Base-by-base conservation (phyloP, 2,797 vertebrate genomes). In the Eidolon dupreanum region DNA sequence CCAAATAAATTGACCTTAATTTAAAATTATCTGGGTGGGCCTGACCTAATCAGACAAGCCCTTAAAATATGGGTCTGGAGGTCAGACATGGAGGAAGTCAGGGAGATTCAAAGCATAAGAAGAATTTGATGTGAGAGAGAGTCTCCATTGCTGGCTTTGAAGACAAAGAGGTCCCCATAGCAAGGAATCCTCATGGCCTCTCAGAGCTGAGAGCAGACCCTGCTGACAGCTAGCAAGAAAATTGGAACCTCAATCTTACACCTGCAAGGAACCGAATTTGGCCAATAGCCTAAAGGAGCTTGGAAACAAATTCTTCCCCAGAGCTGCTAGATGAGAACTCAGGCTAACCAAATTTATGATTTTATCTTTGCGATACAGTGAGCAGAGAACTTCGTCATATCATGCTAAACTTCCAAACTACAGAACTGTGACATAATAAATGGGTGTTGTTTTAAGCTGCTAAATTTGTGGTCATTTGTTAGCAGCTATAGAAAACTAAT, bases 381-480 rank as follows among this genome's bases (percentile, higher is more conserved):
- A 61, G 55, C 57, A 63, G 53, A 63, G 81, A 89, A 79, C 22
- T 7, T 20, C n/a, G 33, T 74, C 15, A 66, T 1, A 31, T 6
- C 17, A 13, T 15, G 49, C 31, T n/a, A 12, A 90, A 88, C 43
- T 89, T 81, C 26, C 8, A 17, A 68, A 79, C 20, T 41, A 65
- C 4, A 61, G 31, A 93, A 51, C 53, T 33, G 43, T 70, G 51
- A 83, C 49, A 70, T 59, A 61, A 88, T 78, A 77, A 88, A 53
- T 74, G 51, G n/a, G 5, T 49, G 6, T 51, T 81, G 13, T 70
- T 93, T 84, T 88, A 87, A 90, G 81, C 22, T 75, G 6, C 11
- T 83, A 73, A 88, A 53, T 68, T 85, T 84, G n/a, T 90, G 81
- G 24, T 51, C 36, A 59, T 84, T 88, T 84, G 26, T 87, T 77